phyloP scores from a whole-genome alignment of 2,797 vertebrate genomes.

The Tokudaia tokunoshimensis region DNA sequence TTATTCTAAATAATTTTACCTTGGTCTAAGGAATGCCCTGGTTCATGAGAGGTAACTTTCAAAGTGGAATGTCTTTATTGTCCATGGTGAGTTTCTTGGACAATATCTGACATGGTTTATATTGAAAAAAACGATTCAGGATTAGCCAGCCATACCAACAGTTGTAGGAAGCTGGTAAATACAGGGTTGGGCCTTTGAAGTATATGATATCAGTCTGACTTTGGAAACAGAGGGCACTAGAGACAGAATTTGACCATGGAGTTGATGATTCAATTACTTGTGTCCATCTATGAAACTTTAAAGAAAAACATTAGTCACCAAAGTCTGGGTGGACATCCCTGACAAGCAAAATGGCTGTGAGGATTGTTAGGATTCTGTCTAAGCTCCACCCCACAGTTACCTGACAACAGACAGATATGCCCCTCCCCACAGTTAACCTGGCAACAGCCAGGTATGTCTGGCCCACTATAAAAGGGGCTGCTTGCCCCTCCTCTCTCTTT shows the following conservation, averaged over 20 bases:
- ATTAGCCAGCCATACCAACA: neutral
- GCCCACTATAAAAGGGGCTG: no score
- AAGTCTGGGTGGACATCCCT: neutral
- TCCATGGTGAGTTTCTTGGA: neutral
- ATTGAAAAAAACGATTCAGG: neutral
- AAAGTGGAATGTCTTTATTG: neutral
- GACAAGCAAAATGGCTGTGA: neutral
- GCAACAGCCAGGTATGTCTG: no score
- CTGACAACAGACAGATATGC: no score
- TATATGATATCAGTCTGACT: neutral
- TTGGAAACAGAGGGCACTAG: neutral
- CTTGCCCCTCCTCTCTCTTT: no score
- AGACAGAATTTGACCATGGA: neutral
- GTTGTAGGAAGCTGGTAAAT: neutral
- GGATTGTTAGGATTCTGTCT: no score
- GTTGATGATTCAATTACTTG: neutral
- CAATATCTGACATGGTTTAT: neutral
- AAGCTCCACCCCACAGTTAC: no score
- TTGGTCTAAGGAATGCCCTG: neutral
- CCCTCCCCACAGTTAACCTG: no score
- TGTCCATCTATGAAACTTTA: neutral
- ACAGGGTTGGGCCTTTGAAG: neutral
- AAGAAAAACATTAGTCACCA: neutral
- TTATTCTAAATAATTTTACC: neutral
- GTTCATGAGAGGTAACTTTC: constrained; percentile 4